These are phyloP conservation scores for Daphoenositta chrysoptera DNA, from an alignment of 2,113 vertebrate species.

Conservation along the genomic window DNA sequence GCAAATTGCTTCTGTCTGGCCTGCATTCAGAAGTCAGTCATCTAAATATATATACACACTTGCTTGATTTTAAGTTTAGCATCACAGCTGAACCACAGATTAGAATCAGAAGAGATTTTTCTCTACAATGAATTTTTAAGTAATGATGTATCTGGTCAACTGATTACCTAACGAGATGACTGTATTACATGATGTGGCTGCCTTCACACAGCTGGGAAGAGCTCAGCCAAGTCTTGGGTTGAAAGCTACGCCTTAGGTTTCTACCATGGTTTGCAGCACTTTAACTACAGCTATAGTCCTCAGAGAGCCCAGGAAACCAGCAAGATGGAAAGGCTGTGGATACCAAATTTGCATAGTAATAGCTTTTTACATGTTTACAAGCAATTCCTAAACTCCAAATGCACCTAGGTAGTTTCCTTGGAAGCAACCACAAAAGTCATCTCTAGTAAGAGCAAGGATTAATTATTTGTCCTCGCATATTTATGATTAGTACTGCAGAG, in stretches of 20 bases:
- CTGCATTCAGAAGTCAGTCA: conserved; percentile 43
- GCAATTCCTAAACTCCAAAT: background rate
- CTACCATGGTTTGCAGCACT: background rate
- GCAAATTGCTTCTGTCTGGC: conserved; percentile 59
- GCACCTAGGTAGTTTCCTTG: background rate
- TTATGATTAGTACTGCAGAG: background rate
- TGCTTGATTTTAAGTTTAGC: conserved; percentile 25
- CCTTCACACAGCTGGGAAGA: background rate
- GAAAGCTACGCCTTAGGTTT: background rate
- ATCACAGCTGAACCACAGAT: conserved; percentile 4
- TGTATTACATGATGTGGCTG: background rate
- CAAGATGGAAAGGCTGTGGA: background rate
- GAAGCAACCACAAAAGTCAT: background rate
- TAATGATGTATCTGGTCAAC: conserved; percentile 18
- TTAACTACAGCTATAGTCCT: background rate
- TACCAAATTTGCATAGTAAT: background rate
- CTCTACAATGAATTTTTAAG: background rate
- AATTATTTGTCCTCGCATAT: background rate
- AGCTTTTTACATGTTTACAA: background rate
- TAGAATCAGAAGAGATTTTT: background rate
- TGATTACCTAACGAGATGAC: background rate
- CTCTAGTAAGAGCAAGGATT: background rate
- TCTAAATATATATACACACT: conserved; percentile 6
- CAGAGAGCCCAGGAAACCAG: background rate
- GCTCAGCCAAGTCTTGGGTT: background rate